These are phyloP conservation scores for Drosophila austrosaltans DNA, from an alignment of 2,888 invertebrate genomes.

Conservation along the genomic window DNA sequence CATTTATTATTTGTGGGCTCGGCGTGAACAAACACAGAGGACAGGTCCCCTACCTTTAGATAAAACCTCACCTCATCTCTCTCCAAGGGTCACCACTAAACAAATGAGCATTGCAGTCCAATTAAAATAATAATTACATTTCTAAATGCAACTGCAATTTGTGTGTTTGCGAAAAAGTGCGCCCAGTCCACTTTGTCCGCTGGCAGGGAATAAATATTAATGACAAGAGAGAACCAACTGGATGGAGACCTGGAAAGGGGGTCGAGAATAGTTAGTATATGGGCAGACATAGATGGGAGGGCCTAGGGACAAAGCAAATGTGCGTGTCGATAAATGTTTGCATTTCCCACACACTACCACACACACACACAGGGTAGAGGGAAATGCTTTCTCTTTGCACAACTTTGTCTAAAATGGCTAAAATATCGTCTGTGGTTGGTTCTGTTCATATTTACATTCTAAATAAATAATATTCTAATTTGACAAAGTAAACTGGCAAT, in stretches of 20 bases:
- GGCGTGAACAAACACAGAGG: constrained; percentile 26
- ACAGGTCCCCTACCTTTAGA: not conserved
- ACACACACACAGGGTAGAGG: constrained; percentile 13
- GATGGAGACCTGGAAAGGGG: constrained; percentile 16
- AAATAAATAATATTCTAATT: constrained; percentile 80
- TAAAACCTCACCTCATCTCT: not conserved
- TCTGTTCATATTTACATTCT: constrained; percentile 75
- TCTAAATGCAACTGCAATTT: constrained; percentile 79
- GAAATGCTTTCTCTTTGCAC: constrained; percentile 46
- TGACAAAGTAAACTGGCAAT: constrained; percentile 74
- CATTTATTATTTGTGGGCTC: constrained; percentile 70
- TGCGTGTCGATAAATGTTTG: constrained; percentile 71
- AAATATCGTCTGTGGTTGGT: constrained; percentile 67
- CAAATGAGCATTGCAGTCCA: constrained; percentile 70
- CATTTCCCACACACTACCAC: constrained; percentile 36
- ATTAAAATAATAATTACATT: constrained; percentile 82
- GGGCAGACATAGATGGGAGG: constrained; percentile 2
- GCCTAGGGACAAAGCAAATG: constrained; percentile 59
- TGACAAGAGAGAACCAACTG: constrained; percentile 48
- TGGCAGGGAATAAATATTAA: constrained; percentile 72
- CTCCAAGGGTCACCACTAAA: constrained; percentile 32
- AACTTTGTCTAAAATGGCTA: constrained; percentile 54
- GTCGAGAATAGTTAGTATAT: not conserved
- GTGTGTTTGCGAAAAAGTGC: constrained; percentile 56
- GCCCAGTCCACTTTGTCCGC: constrained; percentile 24